Evolutionary conservation across 2,888 invertebrate species (phyloP).

Genomic region (Abrostola triplasia): DNA sequence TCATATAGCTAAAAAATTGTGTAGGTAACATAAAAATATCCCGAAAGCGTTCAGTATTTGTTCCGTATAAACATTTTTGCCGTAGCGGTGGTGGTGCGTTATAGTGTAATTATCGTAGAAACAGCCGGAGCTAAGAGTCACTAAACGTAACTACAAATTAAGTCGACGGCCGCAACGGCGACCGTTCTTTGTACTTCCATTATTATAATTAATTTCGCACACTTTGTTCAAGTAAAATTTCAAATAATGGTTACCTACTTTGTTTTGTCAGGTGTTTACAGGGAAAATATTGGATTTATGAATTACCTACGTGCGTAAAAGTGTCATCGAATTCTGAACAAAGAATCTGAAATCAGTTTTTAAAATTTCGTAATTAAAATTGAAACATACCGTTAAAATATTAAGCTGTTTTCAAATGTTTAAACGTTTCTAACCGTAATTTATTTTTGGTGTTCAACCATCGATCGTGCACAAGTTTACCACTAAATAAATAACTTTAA

Average conservation of each 20-base stretch:
- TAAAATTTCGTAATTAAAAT: not conserved
- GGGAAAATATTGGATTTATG: constrained; percentile 6
- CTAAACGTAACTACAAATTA: constrained; percentile 63
- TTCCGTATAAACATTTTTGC: constrained; percentile 13
- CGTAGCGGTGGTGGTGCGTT: constrained; percentile 29
- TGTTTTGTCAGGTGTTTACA: constrained; percentile 11
- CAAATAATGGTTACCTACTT: constrained; percentile 14
- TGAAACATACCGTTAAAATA: not conserved
- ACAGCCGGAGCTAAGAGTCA: constrained; percentile 50
- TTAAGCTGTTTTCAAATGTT: constrained; percentile 6
- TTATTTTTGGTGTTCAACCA: constrained; percentile 28
- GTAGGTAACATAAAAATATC: not conserved
- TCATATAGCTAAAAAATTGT: not conserved
- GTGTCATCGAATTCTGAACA: not conserved
- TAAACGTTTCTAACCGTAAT: constrained; percentile 16
- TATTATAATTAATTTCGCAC: constrained; percentile 61
- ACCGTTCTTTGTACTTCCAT: constrained; percentile 52
- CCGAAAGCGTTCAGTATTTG: constrained; percentile 6
- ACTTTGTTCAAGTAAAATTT: constrained; percentile 28
- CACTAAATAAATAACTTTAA: constrained; percentile 59
- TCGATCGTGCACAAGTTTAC: constrained; percentile 49
- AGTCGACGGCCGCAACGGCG: constrained; percentile 48
- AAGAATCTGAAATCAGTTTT: not conserved
- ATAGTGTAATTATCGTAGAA: constrained; percentile 54
- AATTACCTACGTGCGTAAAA: not conserved